Conservation (phyloP, 2,888 invertebrate species). For the Aspidiotus destructor region DNA sequence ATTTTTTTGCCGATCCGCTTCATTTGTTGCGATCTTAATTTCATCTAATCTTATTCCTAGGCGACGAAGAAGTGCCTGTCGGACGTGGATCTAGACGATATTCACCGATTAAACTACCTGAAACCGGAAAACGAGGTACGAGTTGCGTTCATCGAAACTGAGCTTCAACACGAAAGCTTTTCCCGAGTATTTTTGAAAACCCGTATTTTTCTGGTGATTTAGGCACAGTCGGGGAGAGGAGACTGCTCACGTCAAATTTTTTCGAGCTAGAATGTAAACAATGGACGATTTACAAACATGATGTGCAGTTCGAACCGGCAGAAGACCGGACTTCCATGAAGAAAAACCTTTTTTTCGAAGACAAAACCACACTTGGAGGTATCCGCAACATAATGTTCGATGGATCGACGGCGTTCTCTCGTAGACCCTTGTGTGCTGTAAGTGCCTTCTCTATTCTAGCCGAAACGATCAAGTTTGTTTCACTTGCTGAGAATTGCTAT, state of each 20-base stretch:
- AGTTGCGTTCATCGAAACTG: no score
- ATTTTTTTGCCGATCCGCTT: no score
- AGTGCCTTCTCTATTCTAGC: neutral
- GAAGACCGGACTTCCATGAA: constrained; percentile 56
- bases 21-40: no score
- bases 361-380: constrained; percentile 39
- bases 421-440: neutral
- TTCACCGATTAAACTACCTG: no score
- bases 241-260: constrained; percentile 4
- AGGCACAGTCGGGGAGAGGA: constrained; percentile 5
- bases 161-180: no score
- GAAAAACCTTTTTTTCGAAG: constrained; percentile 51
- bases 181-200: no score
- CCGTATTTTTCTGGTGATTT: neutral
- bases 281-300: constrained; percentile 66
- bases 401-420: constrained; percentile 15
- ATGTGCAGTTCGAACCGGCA: constrained; percentile 62
- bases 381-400: neutral
- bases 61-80: no score
- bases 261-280: constrained; percentile 39
- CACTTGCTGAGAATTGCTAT: neutral
- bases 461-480: no score
- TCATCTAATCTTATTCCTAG: no score
- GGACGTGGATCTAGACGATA: no score
- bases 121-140: no score